Conservation (phyloP, 1,140 invertebrate genomes). For the Brevipalpus yothersi region DNA sequence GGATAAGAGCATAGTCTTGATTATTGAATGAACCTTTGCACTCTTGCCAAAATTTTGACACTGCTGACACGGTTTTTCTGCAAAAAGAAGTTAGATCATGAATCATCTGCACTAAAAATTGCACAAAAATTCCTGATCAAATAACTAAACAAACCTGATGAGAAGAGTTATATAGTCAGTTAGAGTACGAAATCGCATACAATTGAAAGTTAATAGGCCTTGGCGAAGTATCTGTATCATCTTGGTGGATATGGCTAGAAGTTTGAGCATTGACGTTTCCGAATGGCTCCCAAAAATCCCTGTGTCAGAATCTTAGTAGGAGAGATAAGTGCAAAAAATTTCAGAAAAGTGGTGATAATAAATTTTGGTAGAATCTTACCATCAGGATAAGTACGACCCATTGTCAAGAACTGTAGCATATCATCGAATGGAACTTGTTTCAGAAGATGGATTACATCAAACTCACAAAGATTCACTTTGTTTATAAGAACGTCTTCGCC, state of each 20-base stretch:
- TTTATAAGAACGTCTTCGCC: constrained; percentile 6
- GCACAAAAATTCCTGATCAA: neutral
- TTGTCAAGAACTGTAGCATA: constrained; percentile 5
- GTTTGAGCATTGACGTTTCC: constrained; percentile 8
- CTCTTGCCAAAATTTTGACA: constrained; percentile 6
- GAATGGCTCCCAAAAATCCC: neutral
- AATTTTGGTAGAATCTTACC: neutral
- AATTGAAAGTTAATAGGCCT: constrained; percentile 9
- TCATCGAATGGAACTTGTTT: constrained; percentile 7
- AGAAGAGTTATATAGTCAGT: constrained; percentile 6
- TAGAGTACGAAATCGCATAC: constrained; percentile 8
- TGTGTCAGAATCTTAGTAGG: neutral
- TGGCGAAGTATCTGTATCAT: constrained; percentile 7
- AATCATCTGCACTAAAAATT: neutral
- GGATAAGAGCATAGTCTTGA: constrained; percentile 6
- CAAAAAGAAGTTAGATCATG: neutral
- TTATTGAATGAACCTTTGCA: constrained; percentile 5
- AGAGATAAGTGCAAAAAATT: neutral
- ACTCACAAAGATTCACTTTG: constrained; percentile 4
- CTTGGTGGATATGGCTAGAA: constrained; percentile 6
- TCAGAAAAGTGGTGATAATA: neutral
- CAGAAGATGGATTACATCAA: constrained; percentile 8
- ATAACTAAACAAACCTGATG: neutral
- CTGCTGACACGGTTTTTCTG: constrained; percentile 2
- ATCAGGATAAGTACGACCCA: neutral